Evolutionary conservation across 2,113 vertebrate genomes (phyloP), one percentile per base, ranked within the genome.

Genomic region (Rhinogobius similis): DNA sequence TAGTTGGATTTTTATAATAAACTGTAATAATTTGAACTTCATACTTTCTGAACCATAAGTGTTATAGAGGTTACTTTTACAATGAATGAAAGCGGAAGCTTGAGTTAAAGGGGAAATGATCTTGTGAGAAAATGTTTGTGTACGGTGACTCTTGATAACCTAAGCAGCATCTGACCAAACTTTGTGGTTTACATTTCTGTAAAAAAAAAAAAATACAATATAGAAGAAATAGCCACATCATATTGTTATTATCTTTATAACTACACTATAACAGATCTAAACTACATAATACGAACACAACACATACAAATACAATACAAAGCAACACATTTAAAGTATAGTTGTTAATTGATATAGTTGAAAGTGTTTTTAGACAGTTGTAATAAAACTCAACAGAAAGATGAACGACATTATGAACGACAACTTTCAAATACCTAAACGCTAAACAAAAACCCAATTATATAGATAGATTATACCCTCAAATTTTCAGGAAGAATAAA

Each of bases 41-140:
- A 48, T 20, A 5, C 20, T n/a, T 6, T 0, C 8, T 26, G 63
- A 77, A 26, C 67, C 20, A 50, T 5, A n/a, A 46, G 46, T 68
- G 48, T 70, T 73, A 66, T 10, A 36, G 70, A 70, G 70, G 66
- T 61, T 72, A 26, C 61, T 48, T 68, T 80, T 69, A 73, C 13
- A 24, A 62, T 8, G n/a, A 12, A 21, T 3, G 1, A 68, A 64
- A 73, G 26, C 23, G 1, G 29, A 41, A 61, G 58, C 21, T 29
- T 12, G 13, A 4, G 58, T 43, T 50, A 23, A 26, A 43, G 29
- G 14, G 52, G 48, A 59, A 67, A 50, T 3, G 1, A 43, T 24
- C 46, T 16, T 0, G 27, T 39, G 55, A 21, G 41, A n/a, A 24
- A 48, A 18, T 5, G 4, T 8, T 64, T 1, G 20, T 48, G 5